Percentiles rank a stretch among this genome's conserved stretches.
phyloP scores from a whole-genome alignment of 2,113 vertebrate species.

The Capricornis sumatraensis region DNA sequence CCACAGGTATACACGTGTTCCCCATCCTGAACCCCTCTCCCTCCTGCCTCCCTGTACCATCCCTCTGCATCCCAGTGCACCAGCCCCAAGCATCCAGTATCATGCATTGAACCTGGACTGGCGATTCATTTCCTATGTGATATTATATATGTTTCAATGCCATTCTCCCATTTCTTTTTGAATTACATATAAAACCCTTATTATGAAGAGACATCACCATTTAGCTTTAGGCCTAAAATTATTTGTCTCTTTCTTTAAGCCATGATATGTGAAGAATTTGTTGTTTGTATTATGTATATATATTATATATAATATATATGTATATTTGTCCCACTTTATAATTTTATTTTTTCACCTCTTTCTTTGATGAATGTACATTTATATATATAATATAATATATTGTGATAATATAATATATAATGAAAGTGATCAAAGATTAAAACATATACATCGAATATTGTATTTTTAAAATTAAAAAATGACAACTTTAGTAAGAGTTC shows the following conservation, averaged over 20 bases:
- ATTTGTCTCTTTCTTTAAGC: background rate
- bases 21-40: too few relatives aligned
- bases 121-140: too few relatives aligned
- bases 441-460: background rate
- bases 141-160: too few relatives aligned
- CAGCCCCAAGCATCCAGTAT: too few relatives aligned
- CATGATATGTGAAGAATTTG: background rate
- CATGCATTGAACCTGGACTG: too few relatives aligned
- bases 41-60: too few relatives aligned
- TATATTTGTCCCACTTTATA: background rate
- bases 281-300: background rate
- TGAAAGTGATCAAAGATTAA: constrained; percentile 1
- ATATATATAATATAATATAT: background rate
- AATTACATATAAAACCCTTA: constrained; percentile 29
- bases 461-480: background rate
- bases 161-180: constrained; percentile 40
- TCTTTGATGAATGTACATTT: constrained; percentile 35
- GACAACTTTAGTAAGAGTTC: background rate
- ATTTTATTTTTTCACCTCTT: background rate
- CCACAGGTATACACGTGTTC: too few relatives aligned
- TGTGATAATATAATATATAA: background rate
- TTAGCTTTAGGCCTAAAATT: constrained; percentile 15
- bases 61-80: too few relatives aligned
- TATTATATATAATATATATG: background rate
- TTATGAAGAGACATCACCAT: constrained; percentile 34